Evolutionary conservation across 2,797 vertebrate species (phyloP), one percentile per base, ranked within the genome.

Genomic region (Anolis apletophallus): DNA sequence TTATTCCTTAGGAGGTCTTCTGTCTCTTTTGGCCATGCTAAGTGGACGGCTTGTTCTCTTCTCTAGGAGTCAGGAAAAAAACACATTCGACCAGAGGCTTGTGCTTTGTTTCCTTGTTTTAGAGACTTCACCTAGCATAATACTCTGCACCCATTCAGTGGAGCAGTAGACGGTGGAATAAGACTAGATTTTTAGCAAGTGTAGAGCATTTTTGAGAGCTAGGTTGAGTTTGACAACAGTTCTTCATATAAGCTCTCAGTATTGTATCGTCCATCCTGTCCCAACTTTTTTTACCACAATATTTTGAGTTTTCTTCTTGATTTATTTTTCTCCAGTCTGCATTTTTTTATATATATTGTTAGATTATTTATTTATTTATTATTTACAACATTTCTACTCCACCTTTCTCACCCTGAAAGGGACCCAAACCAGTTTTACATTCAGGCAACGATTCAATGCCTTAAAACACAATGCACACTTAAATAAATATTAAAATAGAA

Each of bases 31-130:
- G 84, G 85, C 71, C 81, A 91, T 84, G 19, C 84, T 90, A 46
- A 91, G 71, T 79, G 88, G 91, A 67, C 81, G 92, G 50, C 88
- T 93, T 91, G 86, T 91, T 92, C 88, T 87, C 21, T 79, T 68
- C 32, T 14, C 83, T 83, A 91, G 64, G 80, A 83, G 69, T 11
- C 67, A 74, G 92, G 85, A 81, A 64, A 59, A 76, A 90, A 83
- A 85, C 69, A 40, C 46, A 90, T 85, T 55, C 64, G 85, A 83
- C 57, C 77, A 17, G 82, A 90, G 84, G 34, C 90, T 94, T 73
- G 88, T 92, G 85, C 72, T 71, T 88, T 50, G 0, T 3, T 80
- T 61, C 76, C 32, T 91, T 90, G 87, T 79, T 89, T 81, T 89
- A 1, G 0, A 29, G 7, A 36, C 84, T 52, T 85, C 52, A 52